phyloP scores from a whole-genome alignment of 64 coral and sea anemone species.

The Stichodactyla helianthus region DNA sequence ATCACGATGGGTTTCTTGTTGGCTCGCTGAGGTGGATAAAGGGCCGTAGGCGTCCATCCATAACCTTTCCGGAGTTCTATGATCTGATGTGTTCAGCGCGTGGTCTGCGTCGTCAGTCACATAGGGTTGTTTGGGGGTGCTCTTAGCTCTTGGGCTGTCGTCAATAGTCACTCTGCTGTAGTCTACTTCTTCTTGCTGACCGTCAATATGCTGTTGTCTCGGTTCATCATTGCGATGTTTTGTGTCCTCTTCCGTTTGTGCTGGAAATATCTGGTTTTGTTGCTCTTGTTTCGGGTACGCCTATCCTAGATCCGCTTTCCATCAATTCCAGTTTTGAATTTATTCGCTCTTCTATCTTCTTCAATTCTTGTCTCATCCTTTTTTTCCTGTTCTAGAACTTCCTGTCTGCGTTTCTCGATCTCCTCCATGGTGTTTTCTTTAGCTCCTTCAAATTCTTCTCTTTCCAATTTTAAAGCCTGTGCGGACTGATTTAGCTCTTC shows the following conservation, averaged over 20 bases:
- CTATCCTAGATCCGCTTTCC: no score
- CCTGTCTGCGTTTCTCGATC: no score
- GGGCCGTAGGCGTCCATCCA: not conserved
- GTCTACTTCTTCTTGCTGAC: not conserved
- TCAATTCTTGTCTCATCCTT: no score
- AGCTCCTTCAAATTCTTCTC: no score
- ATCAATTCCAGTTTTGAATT: no score
- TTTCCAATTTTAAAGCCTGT: no score
- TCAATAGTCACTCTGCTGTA: not conserved
- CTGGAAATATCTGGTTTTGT: not conserved
- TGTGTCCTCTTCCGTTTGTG: no score
- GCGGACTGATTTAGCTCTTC: no score
- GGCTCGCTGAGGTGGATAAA: not conserved
- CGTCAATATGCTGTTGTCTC: not conserved
- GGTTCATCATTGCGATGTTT: not conserved
- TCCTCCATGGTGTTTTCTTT: no score
- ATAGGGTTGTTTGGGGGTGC: not conserved
- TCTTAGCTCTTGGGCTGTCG: not conserved
- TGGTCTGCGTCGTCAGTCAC: not conserved
- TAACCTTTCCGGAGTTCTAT: not conserved
- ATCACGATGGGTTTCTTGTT: not conserved
- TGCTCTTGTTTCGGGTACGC: no score
- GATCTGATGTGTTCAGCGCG: not conserved
- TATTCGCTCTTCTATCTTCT: no score
- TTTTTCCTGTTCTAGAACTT: no score